phyloP scores from a whole-genome alignment of 1,140 invertebrate species.

The Penaeus japonicus region DNA sequence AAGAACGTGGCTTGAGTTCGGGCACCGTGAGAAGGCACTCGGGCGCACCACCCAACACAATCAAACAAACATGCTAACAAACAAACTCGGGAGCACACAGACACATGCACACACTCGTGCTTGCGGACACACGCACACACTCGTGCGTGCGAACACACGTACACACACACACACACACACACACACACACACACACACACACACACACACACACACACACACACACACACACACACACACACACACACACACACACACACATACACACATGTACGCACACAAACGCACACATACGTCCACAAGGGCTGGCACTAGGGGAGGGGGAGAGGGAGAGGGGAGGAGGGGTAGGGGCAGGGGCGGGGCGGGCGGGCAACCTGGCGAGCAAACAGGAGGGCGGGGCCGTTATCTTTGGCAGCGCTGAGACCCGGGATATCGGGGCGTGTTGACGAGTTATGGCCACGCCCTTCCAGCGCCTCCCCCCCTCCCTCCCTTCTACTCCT shows the following conservation, averaged over 20 bases:
- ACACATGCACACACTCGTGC: background rate
- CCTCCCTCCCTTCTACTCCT: no score
- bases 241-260: background rate
- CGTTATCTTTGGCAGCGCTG: no score
- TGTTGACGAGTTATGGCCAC: no score
- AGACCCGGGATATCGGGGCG: no score
- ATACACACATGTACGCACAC: background rate
- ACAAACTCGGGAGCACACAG: background rate
- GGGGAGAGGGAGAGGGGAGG: background rate
- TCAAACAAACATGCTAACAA: no score
- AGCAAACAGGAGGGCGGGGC: background rate
- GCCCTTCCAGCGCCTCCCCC: no score
- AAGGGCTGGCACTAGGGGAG: background rate
- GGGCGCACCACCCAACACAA: no score
- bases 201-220: conserved; percentile 21
- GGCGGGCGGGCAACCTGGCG: background rate
- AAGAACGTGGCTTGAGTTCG: no score
- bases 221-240: background rate
- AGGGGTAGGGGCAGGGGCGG: background rate
- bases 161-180: background rate
- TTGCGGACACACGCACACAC: background rate
- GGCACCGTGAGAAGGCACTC: no score
- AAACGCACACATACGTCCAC: conserved; percentile 1
- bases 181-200: conserved; percentile 18
- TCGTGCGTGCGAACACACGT: background rate